Evolutionary conservation across 35 echinoderm and acorn worm genomes (phyloP).

Genomic region (Diadema setosum): DNA sequence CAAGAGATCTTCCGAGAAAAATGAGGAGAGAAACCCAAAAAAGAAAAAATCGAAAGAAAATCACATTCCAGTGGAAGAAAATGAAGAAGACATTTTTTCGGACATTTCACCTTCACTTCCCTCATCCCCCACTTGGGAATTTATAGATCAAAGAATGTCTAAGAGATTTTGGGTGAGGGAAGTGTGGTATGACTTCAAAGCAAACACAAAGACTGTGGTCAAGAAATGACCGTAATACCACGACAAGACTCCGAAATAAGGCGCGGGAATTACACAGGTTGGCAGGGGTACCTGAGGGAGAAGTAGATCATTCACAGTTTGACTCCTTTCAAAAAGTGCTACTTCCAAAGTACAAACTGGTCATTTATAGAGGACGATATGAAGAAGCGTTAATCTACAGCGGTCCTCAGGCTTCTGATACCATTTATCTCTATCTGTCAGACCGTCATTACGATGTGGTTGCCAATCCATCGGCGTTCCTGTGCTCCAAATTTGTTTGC

Average conservation of each 20-base stretch:
- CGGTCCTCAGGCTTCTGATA: not conserved
- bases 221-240: not conserved
- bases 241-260: not conserved
- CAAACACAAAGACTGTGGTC: not conserved
- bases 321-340: not conserved
- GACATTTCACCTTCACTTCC: not conserved
- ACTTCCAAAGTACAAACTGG: not conserved
- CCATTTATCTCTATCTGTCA: not conserved
- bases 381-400: not conserved
- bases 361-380: not conserved
- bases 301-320: not conserved
- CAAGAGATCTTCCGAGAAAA: not conserved
- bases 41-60: not conserved
- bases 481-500: not conserved
- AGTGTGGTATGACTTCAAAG: not conserved
- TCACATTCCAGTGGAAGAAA: not conserved
- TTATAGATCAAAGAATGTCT: not conserved
- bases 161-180: not conserved
- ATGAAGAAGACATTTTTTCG: not conserved
- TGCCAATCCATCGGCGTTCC: not conserved
- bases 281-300: not conserved
- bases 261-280: not conserved
- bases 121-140: not conserved
- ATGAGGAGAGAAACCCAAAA: not conserved
- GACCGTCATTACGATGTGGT: not conserved